Evolutionary conservation across 2,888 invertebrate species (phyloP), one percentile per base, ranked within the genome.

Genomic region (Perdita meconis): DNA sequence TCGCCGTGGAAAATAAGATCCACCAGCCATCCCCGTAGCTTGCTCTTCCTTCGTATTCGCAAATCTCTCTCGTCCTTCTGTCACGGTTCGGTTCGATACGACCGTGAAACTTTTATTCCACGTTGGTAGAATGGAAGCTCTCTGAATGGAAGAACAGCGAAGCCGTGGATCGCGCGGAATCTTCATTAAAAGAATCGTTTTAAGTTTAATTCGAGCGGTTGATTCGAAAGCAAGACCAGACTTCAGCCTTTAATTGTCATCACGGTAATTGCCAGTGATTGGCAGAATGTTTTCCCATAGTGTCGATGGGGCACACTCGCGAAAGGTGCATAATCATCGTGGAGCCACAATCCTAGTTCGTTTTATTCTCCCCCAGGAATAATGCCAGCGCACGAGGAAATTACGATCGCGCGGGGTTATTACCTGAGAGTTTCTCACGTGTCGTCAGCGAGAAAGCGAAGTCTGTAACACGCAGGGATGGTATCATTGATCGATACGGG

Each of bases 1-100:
- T 71, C 80, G 83, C 77, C 75, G 80, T 78, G 81, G 61, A 79
- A 82, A 82, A 84, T 81, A 84, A 74, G 80, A 84, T 63, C 76
- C 70, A 44, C 80, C 67, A 55, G 34, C 64, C 70, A 76, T 19
- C 56, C 59, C 59, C 24, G 30, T 63, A n/a, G 38, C 44, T 66
- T 50, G 44, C 40, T 22, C 51, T 30, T 57, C 26, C 44, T 53
- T 34, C 57, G 38, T 47, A n/a, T n/a, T n/a, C n/a, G n/a, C 73
- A 83, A 83, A 82, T 85, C 81, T 82, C 81, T 82, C 69, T 75
- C 73, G 80, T 82, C 83, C 78, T 42, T 69, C 74, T 73, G 72
- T 60, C 66, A 38, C 22, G 19, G 16, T 55, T 26, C 64, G 47
- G 24, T 3, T 34, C 63, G 55, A 64, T 67, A 66, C 65, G 34